These are phyloP conservation scores for Bubo blakistoni DNA, from an alignment of 2,113 vertebrate genomes.

Conservation along the genomic window DNA sequence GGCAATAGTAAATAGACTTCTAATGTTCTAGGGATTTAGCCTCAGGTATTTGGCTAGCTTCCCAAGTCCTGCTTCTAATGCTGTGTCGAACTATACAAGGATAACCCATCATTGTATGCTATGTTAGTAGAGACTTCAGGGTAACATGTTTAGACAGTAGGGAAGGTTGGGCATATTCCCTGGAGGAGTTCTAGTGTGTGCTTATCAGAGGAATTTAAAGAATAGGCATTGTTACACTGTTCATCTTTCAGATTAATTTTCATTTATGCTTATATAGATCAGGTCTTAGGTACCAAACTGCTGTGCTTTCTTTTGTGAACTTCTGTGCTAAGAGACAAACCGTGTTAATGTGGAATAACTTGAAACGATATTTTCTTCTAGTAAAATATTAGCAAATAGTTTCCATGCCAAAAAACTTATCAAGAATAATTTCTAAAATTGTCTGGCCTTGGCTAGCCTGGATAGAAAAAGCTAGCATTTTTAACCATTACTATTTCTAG, in stretches of 20 bases:
- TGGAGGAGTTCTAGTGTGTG: background rate
- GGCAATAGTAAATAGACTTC: constrained; percentile 29
- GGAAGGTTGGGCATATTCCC: background rate
- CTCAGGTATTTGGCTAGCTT: constrained; percentile 49
- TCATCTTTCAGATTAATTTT: constrained; percentile 19
- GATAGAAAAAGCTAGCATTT: background rate
- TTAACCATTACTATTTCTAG: background rate
- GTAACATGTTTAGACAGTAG: constrained; percentile 26
- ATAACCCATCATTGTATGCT: background rate
- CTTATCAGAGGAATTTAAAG: constrained; percentile 32
- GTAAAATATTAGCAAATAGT: background rate
- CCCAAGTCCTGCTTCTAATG: constrained; percentile 6
- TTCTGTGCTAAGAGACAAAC: background rate
- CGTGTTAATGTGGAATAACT: background rate
- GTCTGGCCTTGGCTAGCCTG: background rate
- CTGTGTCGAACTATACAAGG: constrained; percentile 9
- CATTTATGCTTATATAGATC: background rate
- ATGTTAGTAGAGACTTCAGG: background rate
- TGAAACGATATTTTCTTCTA: background rate
- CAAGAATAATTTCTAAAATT: background rate
- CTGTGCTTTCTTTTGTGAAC: background rate
- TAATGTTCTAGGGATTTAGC: constrained; percentile 38
- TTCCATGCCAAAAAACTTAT: background rate
- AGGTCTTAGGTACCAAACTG: background rate
- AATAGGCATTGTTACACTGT: background rate